Conservation (phyloP, 1,140 invertebrate genomes). For the Hyles vespertilio region DNA sequence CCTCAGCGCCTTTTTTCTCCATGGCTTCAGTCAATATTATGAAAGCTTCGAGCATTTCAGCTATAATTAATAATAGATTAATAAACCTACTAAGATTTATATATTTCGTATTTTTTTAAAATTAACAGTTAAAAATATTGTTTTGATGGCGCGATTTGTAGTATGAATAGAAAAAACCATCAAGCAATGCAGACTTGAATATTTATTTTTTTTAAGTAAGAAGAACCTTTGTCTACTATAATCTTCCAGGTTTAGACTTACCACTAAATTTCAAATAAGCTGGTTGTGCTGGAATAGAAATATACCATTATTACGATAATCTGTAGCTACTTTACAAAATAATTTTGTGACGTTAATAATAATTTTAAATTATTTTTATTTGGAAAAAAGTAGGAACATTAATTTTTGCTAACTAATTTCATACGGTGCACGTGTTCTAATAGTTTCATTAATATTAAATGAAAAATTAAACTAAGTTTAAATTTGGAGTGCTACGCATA, state of each 20-base stretch:
- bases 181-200: neutral
- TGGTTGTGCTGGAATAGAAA: slow-evolving; percentile 30
- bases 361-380: neutral
- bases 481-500: too few relatives aligned
- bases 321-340: neutral
- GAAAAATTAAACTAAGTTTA: too few relatives aligned
- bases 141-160: too few relatives aligned
- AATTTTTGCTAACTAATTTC: neutral
- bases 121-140: too few relatives aligned
- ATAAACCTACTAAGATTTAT: neutral
- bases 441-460: too few relatives aligned
- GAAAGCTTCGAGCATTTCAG: slow-evolving; percentile 54
- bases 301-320: too few relatives aligned
- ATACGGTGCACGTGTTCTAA: too few relatives aligned
- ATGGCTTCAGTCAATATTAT: slow-evolving; percentile 47
- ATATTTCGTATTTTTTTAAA: too few relatives aligned
- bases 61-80: slow-evolving; percentile 11
- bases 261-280: slow-evolving; percentile 48
- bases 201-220: neutral
- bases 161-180: too few relatives aligned
- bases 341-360: neutral
- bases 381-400: neutral
- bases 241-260: slow-evolving; percentile 10
- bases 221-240: neutral
- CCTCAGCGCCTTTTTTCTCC: slow-evolving; percentile 37